Evolutionary conservation across 2,797 vertebrate species (phyloP).

Genomic region (Anguilla obscura): DNA sequence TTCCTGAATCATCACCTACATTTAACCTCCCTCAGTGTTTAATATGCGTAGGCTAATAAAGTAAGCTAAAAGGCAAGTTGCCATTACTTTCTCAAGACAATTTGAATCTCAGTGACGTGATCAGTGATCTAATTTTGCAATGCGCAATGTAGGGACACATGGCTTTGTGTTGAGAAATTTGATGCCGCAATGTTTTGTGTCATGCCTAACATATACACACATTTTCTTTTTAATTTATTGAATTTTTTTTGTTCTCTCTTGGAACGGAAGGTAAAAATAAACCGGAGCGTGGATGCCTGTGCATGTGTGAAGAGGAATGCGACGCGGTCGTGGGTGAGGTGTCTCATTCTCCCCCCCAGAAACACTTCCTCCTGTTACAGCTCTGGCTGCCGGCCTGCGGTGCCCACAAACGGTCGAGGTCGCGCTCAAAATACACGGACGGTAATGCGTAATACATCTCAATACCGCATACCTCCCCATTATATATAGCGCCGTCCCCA

Average conservation of each 20-base stretch:
- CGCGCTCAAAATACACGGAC: constrained; percentile 78
- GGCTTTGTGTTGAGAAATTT: too few relatives aligned
- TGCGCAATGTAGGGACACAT: too few relatives aligned
- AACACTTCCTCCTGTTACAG: constrained; percentile 83
- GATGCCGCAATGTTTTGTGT: too few relatives aligned
- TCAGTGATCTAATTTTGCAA: too few relatives aligned
- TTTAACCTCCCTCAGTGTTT: not conserved
- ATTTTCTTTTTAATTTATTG: not conserved
- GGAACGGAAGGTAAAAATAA: constrained; percentile 75
- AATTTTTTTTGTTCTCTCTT: constrained; percentile 41
- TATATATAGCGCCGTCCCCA: constrained; percentile 41
- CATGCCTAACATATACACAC: not conserved
- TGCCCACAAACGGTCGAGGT: constrained; percentile 75
- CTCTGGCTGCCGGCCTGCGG: constrained; percentile 77
- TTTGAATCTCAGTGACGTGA: not conserved
- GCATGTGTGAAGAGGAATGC: constrained; percentile 80
- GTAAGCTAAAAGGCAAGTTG: not conserved
- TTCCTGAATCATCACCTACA: not conserved
- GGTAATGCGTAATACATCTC: constrained; percentile 78
- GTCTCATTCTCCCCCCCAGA: constrained; percentile 79
- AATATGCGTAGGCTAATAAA: not conserved
- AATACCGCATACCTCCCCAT: constrained; percentile 67
- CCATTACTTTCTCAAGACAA: not conserved
- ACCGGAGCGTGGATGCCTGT: constrained; percentile 73
- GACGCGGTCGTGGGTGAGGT: constrained; percentile 72